A percentile compares a stretch with the other conserved stretches of the same genome.
These are phyloP conservation scores for Tineola bisselliella DNA, from an alignment of 2,888 invertebrate species.

Conservation along the genomic window DNA sequence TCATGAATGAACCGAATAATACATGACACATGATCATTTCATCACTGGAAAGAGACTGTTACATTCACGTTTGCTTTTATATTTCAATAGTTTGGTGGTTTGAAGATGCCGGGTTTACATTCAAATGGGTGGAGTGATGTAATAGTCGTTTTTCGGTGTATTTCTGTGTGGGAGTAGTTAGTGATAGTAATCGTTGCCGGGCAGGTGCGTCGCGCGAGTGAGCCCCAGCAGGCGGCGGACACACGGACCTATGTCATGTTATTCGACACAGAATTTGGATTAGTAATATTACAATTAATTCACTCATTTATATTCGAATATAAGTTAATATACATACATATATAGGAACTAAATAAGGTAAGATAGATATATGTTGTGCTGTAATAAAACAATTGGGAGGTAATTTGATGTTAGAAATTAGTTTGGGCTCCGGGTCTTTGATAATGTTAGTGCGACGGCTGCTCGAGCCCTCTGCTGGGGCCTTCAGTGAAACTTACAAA, in stretches of 20 bases:
- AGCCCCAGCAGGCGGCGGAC: constrained; percentile 3
- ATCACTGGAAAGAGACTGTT: neutral
- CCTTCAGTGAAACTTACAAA: neutral
- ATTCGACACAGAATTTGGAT: no score
- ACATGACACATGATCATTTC: neutral
- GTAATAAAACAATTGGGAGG: neutral
- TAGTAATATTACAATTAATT: no score
- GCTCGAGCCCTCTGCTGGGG: neutral
- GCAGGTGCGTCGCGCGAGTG: constrained; percentile 10
- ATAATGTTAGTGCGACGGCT: neutral
- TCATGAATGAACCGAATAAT: neutral
- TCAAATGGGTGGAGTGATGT: neutral
- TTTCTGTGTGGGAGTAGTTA: neutral
- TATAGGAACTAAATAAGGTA: constrained; percentile 7
- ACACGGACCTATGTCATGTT: neutral
- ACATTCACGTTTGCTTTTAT: neutral
- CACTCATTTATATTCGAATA: neutral
- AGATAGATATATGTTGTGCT: constrained; percentile 7
- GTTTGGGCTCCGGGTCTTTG: neutral
- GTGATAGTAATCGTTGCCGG: constrained; percentile 9
- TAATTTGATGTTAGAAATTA: neutral
- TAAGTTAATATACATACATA: neutral
- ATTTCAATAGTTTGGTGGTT: neutral
- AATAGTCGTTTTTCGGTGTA: neutral
- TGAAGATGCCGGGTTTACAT: neutral